phyloP scores from a whole-genome alignment of 2,113 vertebrate genomes.

The Urocynchramus pylzowi region DNA sequence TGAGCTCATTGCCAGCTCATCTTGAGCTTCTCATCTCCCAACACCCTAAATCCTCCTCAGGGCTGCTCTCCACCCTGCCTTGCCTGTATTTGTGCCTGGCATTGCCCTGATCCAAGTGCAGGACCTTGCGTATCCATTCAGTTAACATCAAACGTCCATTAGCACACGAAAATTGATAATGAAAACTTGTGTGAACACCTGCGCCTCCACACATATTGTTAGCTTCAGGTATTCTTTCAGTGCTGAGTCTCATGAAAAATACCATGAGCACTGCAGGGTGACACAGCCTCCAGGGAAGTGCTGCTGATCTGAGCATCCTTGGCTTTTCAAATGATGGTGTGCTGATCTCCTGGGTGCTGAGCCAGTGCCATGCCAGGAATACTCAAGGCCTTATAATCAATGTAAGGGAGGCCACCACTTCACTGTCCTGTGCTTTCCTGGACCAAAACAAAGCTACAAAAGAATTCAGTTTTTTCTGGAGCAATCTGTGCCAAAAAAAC shows the following conservation, averaged over 20 bases:
- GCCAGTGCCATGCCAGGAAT: neutral
- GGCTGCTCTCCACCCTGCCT: neutral
- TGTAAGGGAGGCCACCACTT: rapidly evolving
- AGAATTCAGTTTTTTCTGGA: neutral
- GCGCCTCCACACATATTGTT: neutral
- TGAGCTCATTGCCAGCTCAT: no score
- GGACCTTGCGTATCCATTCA: neutral
- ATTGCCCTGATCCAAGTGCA: neutral
- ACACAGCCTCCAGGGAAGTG: neutral
- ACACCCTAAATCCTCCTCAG: neutral
- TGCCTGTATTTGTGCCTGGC: neutral
- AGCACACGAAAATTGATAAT: neutral
- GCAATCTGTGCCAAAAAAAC: neutral
- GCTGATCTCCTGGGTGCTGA: neutral
- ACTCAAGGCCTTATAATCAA: neutral
- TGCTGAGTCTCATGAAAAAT: neutral
- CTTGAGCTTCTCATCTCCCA: neutral
- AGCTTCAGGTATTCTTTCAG: neutral
- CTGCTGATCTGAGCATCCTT: neutral
- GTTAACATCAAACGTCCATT: neutral
- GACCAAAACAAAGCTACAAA: neutral
- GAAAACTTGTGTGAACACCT: neutral
- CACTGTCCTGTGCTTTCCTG: neutral
- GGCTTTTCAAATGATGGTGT: neutral
- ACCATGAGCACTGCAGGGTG: neutral